Percentiles rank a stretch among this genome's conserved stretches.
Conservation (phyloP, 2,113 vertebrate species). For the Thunnus thynnus region DNA sequence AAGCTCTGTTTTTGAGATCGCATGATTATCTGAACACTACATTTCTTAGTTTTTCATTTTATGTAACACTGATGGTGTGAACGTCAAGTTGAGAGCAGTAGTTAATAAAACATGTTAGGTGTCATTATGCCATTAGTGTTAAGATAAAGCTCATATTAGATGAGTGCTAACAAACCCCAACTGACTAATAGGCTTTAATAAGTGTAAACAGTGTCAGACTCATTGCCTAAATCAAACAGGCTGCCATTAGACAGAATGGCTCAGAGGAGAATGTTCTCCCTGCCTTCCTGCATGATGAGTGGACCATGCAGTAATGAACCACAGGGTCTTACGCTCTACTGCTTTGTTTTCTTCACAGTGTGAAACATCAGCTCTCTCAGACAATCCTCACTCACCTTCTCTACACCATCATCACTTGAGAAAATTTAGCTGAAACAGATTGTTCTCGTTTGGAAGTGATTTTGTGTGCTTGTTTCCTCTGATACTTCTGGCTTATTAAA, state of each 20-base stretch:
- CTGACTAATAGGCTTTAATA: conserved; percentile 49
- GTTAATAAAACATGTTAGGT: conserved; percentile 33
- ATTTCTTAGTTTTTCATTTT: not conserved
- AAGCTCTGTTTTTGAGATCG: conserved; percentile 23
- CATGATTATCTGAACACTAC: conserved; percentile 1
- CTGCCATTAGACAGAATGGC: conserved; percentile 34
- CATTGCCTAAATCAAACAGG: conserved; percentile 47
- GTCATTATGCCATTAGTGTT: conserved; percentile 14
- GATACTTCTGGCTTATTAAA: not conserved
- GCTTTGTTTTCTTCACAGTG: conserved; percentile 68
- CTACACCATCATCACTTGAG: conserved; percentile 7
- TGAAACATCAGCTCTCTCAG: conserved; percentile 42
- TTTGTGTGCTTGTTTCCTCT: not conserved
- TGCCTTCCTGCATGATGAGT: conserved; percentile 62
- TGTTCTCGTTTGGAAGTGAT: conserved; percentile 8
- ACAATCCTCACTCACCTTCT: conserved; percentile 44
- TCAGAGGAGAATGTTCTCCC: conserved; percentile 46
- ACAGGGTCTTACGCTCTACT: conserved; percentile 55
- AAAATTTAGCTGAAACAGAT: conserved; percentile 1
- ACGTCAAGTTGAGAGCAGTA: conserved; percentile 21
- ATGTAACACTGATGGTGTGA: conserved; percentile 2
- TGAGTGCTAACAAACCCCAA: conserved; percentile 14
- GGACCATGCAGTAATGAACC: conserved; percentile 66
- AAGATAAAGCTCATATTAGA: conserved; percentile 33
- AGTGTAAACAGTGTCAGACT: conserved; percentile 40